Conservation (phyloP, 1,140 invertebrate species). For the Macrobrachium rosenbergii region DNA sequence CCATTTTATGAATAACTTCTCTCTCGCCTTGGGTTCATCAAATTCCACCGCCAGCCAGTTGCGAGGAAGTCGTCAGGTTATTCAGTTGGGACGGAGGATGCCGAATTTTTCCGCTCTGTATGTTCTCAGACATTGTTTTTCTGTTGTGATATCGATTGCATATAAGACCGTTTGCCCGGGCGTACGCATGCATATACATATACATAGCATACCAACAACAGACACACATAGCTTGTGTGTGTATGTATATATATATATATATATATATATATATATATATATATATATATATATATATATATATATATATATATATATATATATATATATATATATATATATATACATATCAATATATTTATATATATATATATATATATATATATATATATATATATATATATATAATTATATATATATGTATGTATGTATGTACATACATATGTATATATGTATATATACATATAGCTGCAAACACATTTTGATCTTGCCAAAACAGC, state of each 20-base stretch:
- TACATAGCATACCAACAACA: not conserved
- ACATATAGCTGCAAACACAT: not conserved
- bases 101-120: too few relatives aligned
- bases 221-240: not conserved
- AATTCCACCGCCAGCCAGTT: too few relatives aligned
- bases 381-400: not conserved
- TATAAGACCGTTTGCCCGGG: too few relatives aligned
- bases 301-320: not conserved
- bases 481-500: too few relatives aligned
- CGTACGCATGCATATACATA: not conserved
- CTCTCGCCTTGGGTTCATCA: too few relatives aligned
- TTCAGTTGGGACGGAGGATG: too few relatives aligned
- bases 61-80: too few relatives aligned
- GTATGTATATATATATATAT: not conserved
- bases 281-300: conserved; percentile 13
- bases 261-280: not conserved
- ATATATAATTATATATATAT: not conserved
- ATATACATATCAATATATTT: not conserved
- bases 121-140: too few relatives aligned
- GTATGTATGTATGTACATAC: not conserved
- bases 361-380: not conserved
- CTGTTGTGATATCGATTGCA: too few relatives aligned
- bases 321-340: not conserved
- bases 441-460: not conserved
- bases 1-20: not conserved